Base-by-base conservation (phyloP, 1,140 invertebrate species). In the Diorhabda carinulata region DNA sequence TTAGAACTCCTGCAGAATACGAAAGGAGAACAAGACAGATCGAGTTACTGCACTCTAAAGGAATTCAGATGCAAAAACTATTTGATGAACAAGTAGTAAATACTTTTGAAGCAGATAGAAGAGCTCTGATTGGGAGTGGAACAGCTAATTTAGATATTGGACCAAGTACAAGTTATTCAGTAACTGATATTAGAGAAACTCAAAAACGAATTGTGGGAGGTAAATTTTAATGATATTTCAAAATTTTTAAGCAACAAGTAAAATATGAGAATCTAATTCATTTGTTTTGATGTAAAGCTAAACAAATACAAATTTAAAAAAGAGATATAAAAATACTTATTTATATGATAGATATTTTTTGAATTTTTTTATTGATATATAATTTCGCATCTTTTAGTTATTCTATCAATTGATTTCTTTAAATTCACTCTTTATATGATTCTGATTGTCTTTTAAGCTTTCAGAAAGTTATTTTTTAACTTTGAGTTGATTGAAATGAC, bases 11-110 rank as follows among this genome's bases (percentile, higher is more conserved):
- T 47, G 86, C 87, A 69, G 88, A 90, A 81, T 83, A 81, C 59
- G 88, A 89, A 78, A 81, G 88, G 65, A 80, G 89, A 71, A 83
- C 78, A 61, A 82, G 86, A 64, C 82, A 87, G 74, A 76, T 89
- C 43, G 87, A 90, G 77, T 77, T 83, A 25, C 78, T 88, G 6
- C 81, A 85, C 74, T 88, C 87, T 8, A 87, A 84, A 76, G 82
- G 83, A 60, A 75, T 86, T 41, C 85, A 88, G 69, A 79, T 90
- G 69, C 82, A 85, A 72, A 81, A 83, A 74, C 71, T 85, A n/a
- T 86, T 86, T 69, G 82, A 86, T 70, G 77, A 81, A 4, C 81
- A 82, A 72, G 72, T 76, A n/a, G 68, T 70, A 10, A 70, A 56
- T 58, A 77, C 76, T 67, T 43, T 69, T 6, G 71, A 73, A 43